phyloP scores from a whole-genome alignment of 1,140 invertebrate species.

The Drosophila mauritiana region DNA sequence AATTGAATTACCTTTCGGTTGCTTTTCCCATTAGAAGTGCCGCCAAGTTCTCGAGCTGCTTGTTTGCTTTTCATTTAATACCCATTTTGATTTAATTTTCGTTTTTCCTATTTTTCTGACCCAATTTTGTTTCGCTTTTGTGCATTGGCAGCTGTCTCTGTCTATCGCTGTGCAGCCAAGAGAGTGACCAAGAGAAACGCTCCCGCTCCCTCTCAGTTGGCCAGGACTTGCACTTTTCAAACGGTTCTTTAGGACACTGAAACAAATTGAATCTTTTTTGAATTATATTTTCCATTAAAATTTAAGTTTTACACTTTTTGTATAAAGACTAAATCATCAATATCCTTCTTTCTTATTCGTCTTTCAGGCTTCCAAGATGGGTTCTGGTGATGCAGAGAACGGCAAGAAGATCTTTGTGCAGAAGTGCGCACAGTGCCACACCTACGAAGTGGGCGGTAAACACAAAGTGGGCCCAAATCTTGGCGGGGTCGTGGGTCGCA shows the following conservation, averaged over 20 bases:
- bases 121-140: constrained; percentile 45
- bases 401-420: constrained; percentile 96
- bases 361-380: constrained; percentile 41
- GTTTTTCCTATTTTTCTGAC: constrained; percentile 38
- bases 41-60: constrained; percentile 39
- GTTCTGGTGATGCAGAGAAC: constrained; percentile 89
- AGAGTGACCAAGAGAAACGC: constrained; percentile 8
- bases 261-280: background rate
- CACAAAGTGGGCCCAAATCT: constrained; percentile 97
- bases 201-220: constrained; percentile 2
- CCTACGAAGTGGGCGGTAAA: constrained; percentile 91
- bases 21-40: constrained; percentile 56
- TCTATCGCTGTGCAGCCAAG: constrained; percentile 48
- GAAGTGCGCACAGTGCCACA: constrained; percentile 95
- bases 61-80: constrained; percentile 61
- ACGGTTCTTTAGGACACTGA: background rate
- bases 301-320: too few relatives aligned
- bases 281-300: too few relatives aligned
- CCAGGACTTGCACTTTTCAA: constrained; percentile 5
- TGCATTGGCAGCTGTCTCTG: constrained; percentile 48
- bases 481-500: constrained; percentile 92
- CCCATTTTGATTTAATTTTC: constrained; percentile 53
- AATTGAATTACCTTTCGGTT: constrained; percentile 74
- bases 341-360: background rate
- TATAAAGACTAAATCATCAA: too few relatives aligned